A percentile compares a stretch with the other conserved stretches of the same genome.
Conservation (phyloP, 2,888 invertebrate species). For the Apamea sordens region DNA sequence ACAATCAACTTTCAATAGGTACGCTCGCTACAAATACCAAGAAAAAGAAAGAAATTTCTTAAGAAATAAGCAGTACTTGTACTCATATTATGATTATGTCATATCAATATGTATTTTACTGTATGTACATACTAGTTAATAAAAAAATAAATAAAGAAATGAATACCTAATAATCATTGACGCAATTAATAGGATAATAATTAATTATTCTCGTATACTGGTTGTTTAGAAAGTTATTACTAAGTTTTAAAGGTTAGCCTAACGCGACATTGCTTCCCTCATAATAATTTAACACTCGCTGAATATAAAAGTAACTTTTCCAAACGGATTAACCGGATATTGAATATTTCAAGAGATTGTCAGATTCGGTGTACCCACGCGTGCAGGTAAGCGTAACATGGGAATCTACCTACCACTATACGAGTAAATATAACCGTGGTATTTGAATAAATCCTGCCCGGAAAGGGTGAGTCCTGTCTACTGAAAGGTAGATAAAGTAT, state of each 20-base stretch:
- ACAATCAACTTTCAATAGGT: not conserved
- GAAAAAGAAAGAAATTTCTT: too few species aligned
- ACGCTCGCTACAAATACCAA: not conserved
- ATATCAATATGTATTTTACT: too few species aligned
- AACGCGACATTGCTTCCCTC: conserved; percentile 35
- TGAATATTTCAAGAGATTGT: conserved; percentile 69
- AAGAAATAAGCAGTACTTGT: too few species aligned
- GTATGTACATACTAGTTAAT: too few species aligned
- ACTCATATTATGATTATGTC: too few species aligned
- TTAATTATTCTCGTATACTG: too few species aligned
- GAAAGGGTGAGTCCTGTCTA: conserved; percentile 26
- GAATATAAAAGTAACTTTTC: conserved; percentile 69
- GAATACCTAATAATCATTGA: not conserved
- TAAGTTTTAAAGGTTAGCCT: conserved; percentile 42
- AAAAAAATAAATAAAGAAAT: too few species aligned
- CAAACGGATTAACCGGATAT: conserved; percentile 69
- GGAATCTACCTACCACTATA: conserved; percentile 27
- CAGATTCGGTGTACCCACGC: conserved; percentile 59
- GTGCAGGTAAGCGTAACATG: conserved; percentile 36
- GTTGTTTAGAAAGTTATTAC: conserved; percentile 5
- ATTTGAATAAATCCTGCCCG: conserved; percentile 27
- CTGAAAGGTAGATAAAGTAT: conserved; percentile 18
- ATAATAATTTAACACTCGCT: conserved; percentile 65
- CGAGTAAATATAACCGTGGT: conserved; percentile 25
- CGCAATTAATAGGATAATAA: not conserved